Base-by-base conservation (phyloP, 2,797 vertebrate species). In the Botia kubotai region DNA sequence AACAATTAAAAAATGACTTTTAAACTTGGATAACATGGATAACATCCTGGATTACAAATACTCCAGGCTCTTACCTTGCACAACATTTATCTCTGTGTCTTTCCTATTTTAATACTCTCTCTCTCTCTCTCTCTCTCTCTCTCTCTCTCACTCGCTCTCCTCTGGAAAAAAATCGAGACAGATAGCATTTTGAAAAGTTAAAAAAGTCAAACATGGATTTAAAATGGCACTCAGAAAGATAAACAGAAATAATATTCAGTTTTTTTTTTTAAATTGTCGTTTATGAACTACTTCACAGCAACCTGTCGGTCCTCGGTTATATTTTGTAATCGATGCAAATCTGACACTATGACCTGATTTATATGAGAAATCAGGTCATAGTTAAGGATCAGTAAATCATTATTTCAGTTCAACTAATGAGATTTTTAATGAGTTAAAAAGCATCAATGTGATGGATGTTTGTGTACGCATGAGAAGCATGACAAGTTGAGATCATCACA, bases 371-470 rank as follows among this genome's bases (percentile, higher is more conserved):
- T n/a, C n/a, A n/a, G n/a, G n/a, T n/a, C n/a, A 60, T 29, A 29
- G 55, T 39, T 3, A 1, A 29, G 6, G 69, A 72, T 79, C 48
- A 66, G 55, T 43, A 46, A 65, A 72, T 72, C 46, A 72, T 79
- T 55, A 65, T 29, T 74, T 4, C 23, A 12, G 36, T 43, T 74
- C 3, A 16, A 23, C 39, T 80, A 74, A 80, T 74, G 23, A 68
- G 71, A 80, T 67, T 80, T 65, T 67, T 80, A 80, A 80, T 74
- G 73, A 67, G 78, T 67, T 72, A 46, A 74, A 72, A 29, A 67
- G 46, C 71, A 73, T 74, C 36, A 66, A 16, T 58, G 48, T 16
- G 48, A 66, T 46, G 70, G 50, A 39, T 73, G 71, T 39, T 26
- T 77, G 39, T 52, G n/a, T 73, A 62, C 46, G 33, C 63, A 65